Base-by-base conservation (phyloP, 2,113 vertebrate genomes). In the Haemorhous mexicanus region DNA sequence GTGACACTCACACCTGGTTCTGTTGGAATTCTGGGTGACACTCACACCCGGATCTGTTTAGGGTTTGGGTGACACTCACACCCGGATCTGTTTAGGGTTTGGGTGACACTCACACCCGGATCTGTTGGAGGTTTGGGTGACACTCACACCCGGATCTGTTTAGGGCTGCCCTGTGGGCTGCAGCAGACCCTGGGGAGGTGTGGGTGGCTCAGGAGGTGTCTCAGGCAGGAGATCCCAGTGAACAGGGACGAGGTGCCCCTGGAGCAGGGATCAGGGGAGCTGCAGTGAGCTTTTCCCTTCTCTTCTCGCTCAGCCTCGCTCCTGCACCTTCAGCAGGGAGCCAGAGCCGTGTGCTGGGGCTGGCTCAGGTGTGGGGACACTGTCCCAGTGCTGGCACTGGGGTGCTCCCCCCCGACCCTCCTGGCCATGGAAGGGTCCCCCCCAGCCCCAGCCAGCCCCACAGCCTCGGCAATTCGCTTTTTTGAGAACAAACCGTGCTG, bases 361-460 rank as follows among this genome's bases (percentile, higher is more conserved):
- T 16, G 69, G 13, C 9, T 32, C 2, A 0, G 52, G 16, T 0
- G 2, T 8, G 28, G 3, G 47, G 2, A 0, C 46, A 3, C 11
- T n/a, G 50, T 14, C 27, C n/a, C 68, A 47, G 58, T 0, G 5
- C 1, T 0, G 83, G 56, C 39, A 14, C 17, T 0, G 11, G 35
- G 50, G 11, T 6, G 26, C 43, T 90, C 43, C n/a, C 67, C 43
- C 27, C n/a, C 1, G 0, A 20, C 68, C 49, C 53, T 41, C 8
- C 55, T 5, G 55, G 41, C 19, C 46, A 3, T 3, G 39, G 27
- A 4, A 4, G 16, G 6, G 26, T 44, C 21, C 52, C 53, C 53
- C 19, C 1, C 4, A 7, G 26, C 27, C 7, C 69, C n/a, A 43
- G 0, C 8, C 47, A 64, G 27, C 63, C 56, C 47, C n/a, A 2